These are phyloP conservation scores for Nestor notabilis DNA, from an alignment of 2,113 vertebrate genomes.

Conservation along the genomic window DNA sequence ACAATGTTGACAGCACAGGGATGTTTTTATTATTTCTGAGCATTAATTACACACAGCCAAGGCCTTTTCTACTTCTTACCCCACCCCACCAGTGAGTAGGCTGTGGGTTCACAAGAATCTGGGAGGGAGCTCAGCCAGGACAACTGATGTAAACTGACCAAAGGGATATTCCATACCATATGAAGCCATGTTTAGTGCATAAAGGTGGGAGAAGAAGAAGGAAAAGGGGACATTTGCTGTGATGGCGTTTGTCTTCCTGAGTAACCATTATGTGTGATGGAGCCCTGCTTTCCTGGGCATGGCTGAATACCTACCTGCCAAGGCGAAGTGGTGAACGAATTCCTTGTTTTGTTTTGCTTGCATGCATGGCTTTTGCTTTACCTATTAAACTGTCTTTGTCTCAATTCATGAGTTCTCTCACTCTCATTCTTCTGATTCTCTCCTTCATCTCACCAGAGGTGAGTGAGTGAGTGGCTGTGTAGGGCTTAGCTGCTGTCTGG, in stretches of 20 bases:
- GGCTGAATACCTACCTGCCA: neutral
- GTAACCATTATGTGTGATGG: neutral
- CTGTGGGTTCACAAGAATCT: neutral
- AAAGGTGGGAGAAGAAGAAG: neutral
- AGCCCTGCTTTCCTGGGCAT: neutral
- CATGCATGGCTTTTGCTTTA: neutral
- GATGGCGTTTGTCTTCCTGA: neutral
- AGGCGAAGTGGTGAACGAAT: neutral
- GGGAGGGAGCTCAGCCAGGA: neutral
- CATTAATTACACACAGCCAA: neutral
- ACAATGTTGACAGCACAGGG: neutral
- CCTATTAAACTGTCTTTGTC: neutral
- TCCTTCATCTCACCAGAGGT: neutral
- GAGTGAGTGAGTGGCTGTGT: neutral
- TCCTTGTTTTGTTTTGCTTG: neutral
- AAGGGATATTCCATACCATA: neutral
- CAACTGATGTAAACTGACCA: neutral
- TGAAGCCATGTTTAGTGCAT: neutral
- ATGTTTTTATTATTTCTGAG: neutral
- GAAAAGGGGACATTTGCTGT: neutral
- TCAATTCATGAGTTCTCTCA: neutral
- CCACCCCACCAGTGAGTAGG: neutral
- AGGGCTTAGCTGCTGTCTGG: neutral
- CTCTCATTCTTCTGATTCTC: neutral
- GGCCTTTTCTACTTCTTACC: neutral